These are phyloP conservation scores for Meteorus cinctellus DNA, from an alignment of 2,888 invertebrate genomes.

Conservation along the genomic window DNA sequence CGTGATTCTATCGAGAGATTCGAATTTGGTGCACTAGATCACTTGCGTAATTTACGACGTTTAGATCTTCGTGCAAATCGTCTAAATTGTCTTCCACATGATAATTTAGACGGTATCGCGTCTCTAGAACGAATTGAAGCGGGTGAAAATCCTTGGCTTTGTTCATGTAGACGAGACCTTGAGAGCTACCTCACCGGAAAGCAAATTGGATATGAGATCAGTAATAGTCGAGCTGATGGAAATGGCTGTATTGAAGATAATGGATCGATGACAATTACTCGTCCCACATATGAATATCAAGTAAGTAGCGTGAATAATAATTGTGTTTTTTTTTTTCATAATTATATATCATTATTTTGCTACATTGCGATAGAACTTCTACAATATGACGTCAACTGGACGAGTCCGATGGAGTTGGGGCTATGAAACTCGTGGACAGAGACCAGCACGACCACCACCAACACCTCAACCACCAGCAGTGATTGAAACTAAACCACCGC, in stretches of 20 bases:
- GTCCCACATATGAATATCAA: conserved; percentile 35
- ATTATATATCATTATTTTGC: background rate
- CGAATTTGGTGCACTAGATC: conserved; percentile 53
- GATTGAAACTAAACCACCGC: conserved; percentile 34
- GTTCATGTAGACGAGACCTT: conserved; percentile 54
- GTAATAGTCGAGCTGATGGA: conserved; percentile 49
- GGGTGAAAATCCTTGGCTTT: conserved; percentile 59
- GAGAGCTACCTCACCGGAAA: conserved; percentile 48
- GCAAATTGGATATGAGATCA: conserved; percentile 58
- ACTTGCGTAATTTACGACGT: conserved; percentile 52
- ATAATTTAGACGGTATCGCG: conserved; percentile 50
- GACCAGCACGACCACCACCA: conserved; percentile 34
- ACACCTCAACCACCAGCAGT: conserved; percentile 37
- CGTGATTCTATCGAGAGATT: conserved; percentile 55
- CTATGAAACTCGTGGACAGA: conserved; percentile 43
- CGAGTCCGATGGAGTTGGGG: conserved; percentile 58
- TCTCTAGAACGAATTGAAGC: conserved; percentile 55
- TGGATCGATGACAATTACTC: background rate
- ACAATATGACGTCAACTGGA: conserved; percentile 47
- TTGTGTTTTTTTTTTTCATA: background rate
- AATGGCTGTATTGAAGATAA: conserved; percentile 42
- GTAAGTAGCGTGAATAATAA: conserved; percentile 42
- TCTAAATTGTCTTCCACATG: conserved; percentile 54
- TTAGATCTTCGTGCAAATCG: conserved; percentile 57
- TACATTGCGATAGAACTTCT: conserved; percentile 17